Evolutionary conservation across 2,113 vertebrate genomes (phyloP).

Genomic region (Martes martes): DNA sequence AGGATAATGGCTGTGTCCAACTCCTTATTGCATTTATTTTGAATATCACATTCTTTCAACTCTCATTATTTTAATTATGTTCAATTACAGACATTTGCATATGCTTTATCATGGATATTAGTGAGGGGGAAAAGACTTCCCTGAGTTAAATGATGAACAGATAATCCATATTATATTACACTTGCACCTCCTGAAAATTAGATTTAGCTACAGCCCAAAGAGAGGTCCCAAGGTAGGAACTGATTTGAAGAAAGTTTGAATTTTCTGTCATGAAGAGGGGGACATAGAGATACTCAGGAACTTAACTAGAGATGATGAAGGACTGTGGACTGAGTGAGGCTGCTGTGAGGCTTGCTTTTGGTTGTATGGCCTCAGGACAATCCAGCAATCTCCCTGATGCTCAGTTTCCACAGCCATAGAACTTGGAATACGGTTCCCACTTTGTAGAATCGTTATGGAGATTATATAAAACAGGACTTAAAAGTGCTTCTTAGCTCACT

Average conservation of each 20-base stretch:
- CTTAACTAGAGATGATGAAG: not conserved
- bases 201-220: constrained; percentile 44
- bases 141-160: constrained; percentile 75
- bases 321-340: not conserved
- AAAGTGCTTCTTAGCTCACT: not conserved
- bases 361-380: not conserved
- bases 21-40: constrained; percentile 78
- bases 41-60: constrained; percentile 79
- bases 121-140: constrained; percentile 64
- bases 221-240: not conserved
- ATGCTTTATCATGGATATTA: constrained; percentile 80
- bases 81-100: constrained; percentile 79
- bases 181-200: constrained; percentile 59
- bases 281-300: not conserved
- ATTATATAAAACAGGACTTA: not conserved
- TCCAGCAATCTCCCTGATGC: not conserved
- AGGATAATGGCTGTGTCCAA: constrained; percentile 77
- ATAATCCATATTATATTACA: constrained; percentile 68
- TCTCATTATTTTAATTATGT: constrained; percentile 81
- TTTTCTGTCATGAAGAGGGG: not conserved
- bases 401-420: not conserved
- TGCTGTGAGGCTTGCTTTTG: not conserved
- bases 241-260: not conserved
- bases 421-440: not conserved
- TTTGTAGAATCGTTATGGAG: not conserved